phyloP scores from a whole-genome alignment of 2,113 vertebrate species.

The Notechis scutatus region DNA sequence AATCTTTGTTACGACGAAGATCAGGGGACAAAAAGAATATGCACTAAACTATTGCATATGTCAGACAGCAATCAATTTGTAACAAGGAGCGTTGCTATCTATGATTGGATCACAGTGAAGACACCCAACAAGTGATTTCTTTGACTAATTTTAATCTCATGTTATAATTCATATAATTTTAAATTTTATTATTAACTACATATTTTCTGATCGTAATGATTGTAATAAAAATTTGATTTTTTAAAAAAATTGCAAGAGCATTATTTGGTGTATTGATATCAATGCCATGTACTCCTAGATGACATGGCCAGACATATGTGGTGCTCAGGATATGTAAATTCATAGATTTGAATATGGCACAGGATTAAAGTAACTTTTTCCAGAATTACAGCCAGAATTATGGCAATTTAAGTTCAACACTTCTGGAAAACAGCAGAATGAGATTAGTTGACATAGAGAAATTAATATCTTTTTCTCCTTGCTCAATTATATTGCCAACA shows the following conservation, averaged over 20 bases:
- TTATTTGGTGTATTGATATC: background rate
- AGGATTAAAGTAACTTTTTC: background rate
- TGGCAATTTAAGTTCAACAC: background rate
- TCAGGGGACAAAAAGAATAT: background rate
- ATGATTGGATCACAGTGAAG: background rate
- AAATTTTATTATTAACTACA: background rate
- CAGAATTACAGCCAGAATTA: background rate
- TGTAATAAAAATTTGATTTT: background rate
- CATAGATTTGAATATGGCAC: background rate
- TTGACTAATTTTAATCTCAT: background rate
- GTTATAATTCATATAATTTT: background rate
- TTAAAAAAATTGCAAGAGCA: background rate
- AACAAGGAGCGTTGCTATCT: background rate
- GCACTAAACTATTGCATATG: background rate
- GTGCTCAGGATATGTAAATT: background rate
- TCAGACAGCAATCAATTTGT: background rate
- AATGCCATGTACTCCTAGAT: background rate
- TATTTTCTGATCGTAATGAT: background rate
- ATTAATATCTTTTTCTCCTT: background rate
- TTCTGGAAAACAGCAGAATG: background rate
- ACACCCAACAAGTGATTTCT: background rate
- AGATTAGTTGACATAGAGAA: background rate
- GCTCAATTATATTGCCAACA: background rate
- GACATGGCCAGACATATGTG: background rate
- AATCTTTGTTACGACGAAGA: background rate